Base-by-base conservation (phyloP, 2,113 vertebrate genomes). In the Pachypanchax playfairii region DNA sequence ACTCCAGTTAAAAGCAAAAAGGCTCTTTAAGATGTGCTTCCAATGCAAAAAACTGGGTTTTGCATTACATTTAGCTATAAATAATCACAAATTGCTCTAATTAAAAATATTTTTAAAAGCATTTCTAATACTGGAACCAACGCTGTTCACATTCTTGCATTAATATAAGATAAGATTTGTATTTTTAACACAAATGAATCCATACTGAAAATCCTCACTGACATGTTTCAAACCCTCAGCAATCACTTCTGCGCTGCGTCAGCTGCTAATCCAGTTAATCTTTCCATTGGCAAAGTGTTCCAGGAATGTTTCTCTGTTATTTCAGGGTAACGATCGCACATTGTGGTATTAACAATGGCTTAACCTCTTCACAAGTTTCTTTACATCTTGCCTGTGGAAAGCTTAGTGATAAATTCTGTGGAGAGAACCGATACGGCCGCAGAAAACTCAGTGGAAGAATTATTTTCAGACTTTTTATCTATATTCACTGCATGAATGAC, bases 301-400 rank as follows among this genome's bases (percentile, higher is more conserved):
- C 76, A 82, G 57, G 55, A 52, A 70, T 20, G 60, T 48, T 79
- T 73, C 50, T 31, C 61, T 74, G 77, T 77, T 86, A 79, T 81
- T 79, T 74, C 46, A 66, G 73, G 76, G 62, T 73, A 70, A 87
- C 11, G 60, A 85, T 79, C 57, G 73, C 54, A 63, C 69, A 78
- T 83, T 84, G 84, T 86, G 71, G 82, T 71, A 75, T 84, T 78
- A 82, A 83, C 88, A 79, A 81, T 73, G 83, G 80, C 71, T 87
- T 85, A 85, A 85, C 80, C 77, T 72, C 65, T 43, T 71, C 77
- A 66, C 54, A 33, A 58, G 69, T 68, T 77, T 56, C 72, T 65
- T 47, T 64, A 77, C 52, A 66, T 75, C 65, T 21, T 13, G 49
- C 69, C 59, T 77, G 41, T 59, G 62, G 81, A 80, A 54, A 66